A percentile compares a stretch with the other conserved stretches of the same genome.
Evolutionary conservation across 2,888 invertebrate species (phyloP).

Genomic region (Drepana falcataria): DNA sequence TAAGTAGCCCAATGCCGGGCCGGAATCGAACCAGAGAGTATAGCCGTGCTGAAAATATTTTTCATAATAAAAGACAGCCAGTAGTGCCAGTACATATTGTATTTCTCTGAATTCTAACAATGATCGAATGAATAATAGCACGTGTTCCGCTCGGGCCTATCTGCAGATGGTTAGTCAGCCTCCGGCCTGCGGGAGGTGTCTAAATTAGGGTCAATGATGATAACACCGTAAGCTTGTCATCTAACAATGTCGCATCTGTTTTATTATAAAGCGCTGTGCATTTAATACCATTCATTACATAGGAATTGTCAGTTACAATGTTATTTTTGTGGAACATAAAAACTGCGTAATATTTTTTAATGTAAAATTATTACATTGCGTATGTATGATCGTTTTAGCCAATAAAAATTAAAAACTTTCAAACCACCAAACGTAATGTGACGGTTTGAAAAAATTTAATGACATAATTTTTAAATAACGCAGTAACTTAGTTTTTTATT

Average conservation of each 20-base stretch:
- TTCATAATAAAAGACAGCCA: too few relatives aligned
- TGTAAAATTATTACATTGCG: too few relatives aligned
- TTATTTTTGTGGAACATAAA: neutral
- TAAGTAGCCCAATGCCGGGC: too few relatives aligned
- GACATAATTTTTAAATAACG: too few relatives aligned
- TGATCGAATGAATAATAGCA: neutral
- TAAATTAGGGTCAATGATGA: conserved; percentile 71
- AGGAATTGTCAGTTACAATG: neutral
- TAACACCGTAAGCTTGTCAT: conserved; percentile 52
- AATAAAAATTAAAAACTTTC: too few relatives aligned
- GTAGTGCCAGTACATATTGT: neutral
- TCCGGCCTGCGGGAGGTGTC: conserved; percentile 30
- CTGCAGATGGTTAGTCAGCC: conserved; percentile 18
- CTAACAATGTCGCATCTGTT: conserved; percentile 21
- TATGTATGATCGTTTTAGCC: too few relatives aligned
- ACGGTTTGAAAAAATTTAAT: too few relatives aligned
- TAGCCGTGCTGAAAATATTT: too few relatives aligned
- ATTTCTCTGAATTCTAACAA: neutral
- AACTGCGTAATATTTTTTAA: too few relatives aligned
- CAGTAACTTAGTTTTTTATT: too few relatives aligned
- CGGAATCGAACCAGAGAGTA: too few relatives aligned
- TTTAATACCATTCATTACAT: neutral
- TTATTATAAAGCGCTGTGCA: conserved; percentile 7
- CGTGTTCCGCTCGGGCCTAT: neutral
- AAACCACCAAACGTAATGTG: too few relatives aligned